phyloP scores from a whole-genome alignment of 2,797 vertebrate genomes.

The Coendou prehensilis region DNA sequence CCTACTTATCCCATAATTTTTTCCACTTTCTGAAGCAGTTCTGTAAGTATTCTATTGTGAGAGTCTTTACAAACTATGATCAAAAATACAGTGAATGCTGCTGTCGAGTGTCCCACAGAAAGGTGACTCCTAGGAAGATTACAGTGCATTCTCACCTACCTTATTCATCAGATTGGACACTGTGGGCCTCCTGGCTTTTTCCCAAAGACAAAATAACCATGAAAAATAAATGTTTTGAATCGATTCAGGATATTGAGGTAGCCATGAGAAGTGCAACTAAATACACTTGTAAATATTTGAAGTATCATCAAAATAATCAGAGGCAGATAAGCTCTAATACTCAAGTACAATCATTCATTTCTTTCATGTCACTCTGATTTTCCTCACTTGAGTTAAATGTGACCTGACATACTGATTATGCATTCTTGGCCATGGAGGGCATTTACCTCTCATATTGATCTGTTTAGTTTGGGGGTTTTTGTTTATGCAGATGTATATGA shows the following conservation, averaged over 20 bases:
- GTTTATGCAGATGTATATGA: slow-evolving; percentile 48
- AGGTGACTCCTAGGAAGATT: background rate
- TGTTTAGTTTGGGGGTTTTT: slow-evolving; percentile 58
- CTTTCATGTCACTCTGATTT: slow-evolving; percentile 70
- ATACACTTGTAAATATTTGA: slow-evolving; percentile 53
- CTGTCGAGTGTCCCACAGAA: no score
- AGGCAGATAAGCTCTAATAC: slow-evolving; percentile 56
- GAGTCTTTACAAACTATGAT: background rate
- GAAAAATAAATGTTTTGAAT: background rate
- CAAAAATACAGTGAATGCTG: background rate
- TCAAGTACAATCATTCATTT: slow-evolving; percentile 66
- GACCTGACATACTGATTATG: slow-evolving; percentile 76
- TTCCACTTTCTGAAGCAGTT: background rate
- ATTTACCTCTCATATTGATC: slow-evolving; percentile 62
- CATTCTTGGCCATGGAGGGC: slow-evolving; percentile 55
- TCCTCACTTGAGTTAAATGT: slow-evolving; percentile 71
- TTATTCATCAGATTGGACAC: background rate
- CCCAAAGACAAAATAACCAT: background rate
- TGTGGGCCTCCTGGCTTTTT: background rate
- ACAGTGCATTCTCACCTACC: background rate
- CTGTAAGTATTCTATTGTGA: background rate
- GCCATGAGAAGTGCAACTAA: background rate
- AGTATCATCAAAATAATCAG: slow-evolving; percentile 62
- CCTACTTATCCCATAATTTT: background rate
- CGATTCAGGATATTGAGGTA: background rate